Percentiles rank a stretch among this genome's conserved stretches.
phyloP scores from a whole-genome alignment of 2,113 vertebrate genomes.

The Theristicus caerulescens region DNA sequence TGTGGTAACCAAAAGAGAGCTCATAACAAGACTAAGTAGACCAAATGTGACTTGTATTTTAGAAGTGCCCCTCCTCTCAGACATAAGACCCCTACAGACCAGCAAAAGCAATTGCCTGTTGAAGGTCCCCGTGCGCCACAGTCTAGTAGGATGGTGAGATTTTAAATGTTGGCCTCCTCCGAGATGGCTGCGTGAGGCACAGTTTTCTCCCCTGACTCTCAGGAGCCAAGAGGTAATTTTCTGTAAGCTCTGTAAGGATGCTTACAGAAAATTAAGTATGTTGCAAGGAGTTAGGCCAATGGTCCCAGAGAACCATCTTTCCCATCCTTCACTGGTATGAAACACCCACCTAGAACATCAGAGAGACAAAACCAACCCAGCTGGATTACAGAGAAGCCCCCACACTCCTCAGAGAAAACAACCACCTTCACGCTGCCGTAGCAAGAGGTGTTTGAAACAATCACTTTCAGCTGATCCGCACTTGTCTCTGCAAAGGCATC shows the following conservation, averaged over 20 bases:
- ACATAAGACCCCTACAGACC: background rate
- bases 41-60: background rate
- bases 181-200: accelerated
- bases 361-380: background rate
- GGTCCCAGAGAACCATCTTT: background rate
- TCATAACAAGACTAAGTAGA: background rate
- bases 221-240: background rate
- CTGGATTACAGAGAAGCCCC: background rate
- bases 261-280: background rate
- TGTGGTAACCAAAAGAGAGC: background rate
- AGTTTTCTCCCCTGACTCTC: background rate
- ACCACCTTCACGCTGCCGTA: background rate
- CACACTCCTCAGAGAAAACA: background rate
- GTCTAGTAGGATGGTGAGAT: background rate
- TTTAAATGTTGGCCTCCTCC: background rate
- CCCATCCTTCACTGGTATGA: background rate
- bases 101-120: background rate
- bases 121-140: background rate
- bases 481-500: background rate
- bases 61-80: background rate
- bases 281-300: background rate
- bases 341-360: background rate
- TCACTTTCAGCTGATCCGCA: background rate
- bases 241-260: background rate
- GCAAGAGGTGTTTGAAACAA: background rate